Conservation (phyloP, 2,888 invertebrate genomes). For the Cosmia pyralina region DNA sequence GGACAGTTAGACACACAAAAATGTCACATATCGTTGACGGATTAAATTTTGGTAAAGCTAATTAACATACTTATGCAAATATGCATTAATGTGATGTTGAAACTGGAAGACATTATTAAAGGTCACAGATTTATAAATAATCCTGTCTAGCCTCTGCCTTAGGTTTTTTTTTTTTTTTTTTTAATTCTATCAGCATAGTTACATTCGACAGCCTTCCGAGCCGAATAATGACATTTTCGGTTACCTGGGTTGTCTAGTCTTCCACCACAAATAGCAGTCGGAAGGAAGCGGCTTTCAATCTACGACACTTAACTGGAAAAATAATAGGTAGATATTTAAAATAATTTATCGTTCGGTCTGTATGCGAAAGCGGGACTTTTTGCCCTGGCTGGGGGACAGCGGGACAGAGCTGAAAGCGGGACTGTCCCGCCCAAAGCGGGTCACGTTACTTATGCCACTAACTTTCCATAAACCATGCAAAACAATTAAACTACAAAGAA, state of each 20-base stretch:
- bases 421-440: no score
- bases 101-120: background rate
- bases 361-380: no score
- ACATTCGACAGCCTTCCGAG: no score
- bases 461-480: background rate
- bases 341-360: no score
- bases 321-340: no score
- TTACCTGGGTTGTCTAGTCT: background rate
- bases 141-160: background rate
- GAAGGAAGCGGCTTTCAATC: no score
- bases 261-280: background rate
- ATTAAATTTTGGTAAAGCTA: background rate
- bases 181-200: background rate
- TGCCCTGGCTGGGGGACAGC: no score
- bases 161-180: no score
- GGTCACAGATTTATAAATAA: slow-evolving; percentile 4
- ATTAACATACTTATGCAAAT: background rate
- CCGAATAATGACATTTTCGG: background rate
- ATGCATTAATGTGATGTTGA: background rate
- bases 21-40: background rate
- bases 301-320: no score
- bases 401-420: no score
- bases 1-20: background rate
- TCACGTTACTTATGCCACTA: background rate
- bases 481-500: background rate